Evolutionary conservation across 2,888 invertebrate genomes (phyloP), one percentile per base, ranked within the genome.

Genomic region (Yponomeuta malinellus): DNA sequence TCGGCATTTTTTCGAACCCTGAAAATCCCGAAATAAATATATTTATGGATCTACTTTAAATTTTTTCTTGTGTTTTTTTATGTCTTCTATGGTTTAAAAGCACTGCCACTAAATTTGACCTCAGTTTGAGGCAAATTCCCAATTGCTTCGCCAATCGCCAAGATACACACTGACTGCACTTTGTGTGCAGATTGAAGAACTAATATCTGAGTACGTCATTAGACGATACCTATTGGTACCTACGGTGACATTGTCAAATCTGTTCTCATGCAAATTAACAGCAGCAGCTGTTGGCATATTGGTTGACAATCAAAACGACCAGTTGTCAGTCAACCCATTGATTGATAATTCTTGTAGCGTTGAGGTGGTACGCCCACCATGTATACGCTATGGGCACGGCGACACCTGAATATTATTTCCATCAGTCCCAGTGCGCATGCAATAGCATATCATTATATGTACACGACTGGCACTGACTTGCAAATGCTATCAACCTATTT

Each of bases 311-410:
- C 65, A 33, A 31, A 65, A 29, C 65, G 29, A 29, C 15, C 52
- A 15, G 29, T 65, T 29, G 65, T 65, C 65, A 65, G 33, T 31
- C 65, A 29, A 65, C 10, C 65, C 65, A 33, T 65, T 31, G 31
- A 59, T 59, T 59, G 52, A 65, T 31, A 65, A 29, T 65, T 33
- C 65, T 65, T 65, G 31, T 31, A 31, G 65, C 65, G 65, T 31
- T 33, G 10, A 65, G 33, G 12, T 12, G 31, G 12, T 29, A 65
- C 65, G 65, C 65, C 65, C 65, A 29, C 15, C 12, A 59, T 59
- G 15, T 59, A 59, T 8, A 59, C 52, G 15, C 15, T 15, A 59
- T 12, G 5, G 15, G 52, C 15, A 59, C 52, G 52, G 52, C 52
- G 15, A 3, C 52, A 59, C 6, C 52, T 59, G 52, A 3, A 15